Base-by-base conservation (phyloP, 2,888 invertebrate species). In the Drepanosiphum platanoidis region DNA sequence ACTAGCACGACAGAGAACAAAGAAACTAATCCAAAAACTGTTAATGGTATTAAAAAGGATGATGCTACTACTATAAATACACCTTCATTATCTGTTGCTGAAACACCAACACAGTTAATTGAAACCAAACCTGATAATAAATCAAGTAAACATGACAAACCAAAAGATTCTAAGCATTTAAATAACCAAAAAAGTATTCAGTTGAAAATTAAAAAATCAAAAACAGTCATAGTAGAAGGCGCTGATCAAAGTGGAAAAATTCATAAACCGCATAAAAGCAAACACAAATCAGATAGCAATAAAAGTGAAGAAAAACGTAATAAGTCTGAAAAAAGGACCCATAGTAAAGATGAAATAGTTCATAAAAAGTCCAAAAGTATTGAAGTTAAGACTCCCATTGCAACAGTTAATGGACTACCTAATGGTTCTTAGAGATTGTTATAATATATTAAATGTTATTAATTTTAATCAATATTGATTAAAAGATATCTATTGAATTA, bases 351-450 rank as follows among this genome's bases (percentile, higher is more conserved):
- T 70, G 61, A 84, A 68, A n/a, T 66, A 7, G 84, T 52, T n/a
- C 52, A 52, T 22, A 84, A 84, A 77, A 74, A 75, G 18, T 34
- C 83, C 22, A 83, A 75, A 64, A 84, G 22, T 68, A 58, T 32
- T 75, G 84, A 84, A 39, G 52, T 77, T 66, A 39, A 52, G 13
- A 52, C 39, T 32, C 22, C 77, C 18, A 34, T 52, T 52, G 34
- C 58, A 68, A 34, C 58, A 52, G 3, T 39, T 27, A 84, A 84
- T 84, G 77, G 46, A 39, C 30, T 84, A 36, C 39, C 66, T 15
- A 84, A 84, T 68, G 84, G 84, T 36, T 77, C 84, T 68, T 84
- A 52, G 66, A 68, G 27, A 84, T 66, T 77, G 52, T 84, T 84
- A 66, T 5, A 52, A 52, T 32, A 70, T 58, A 74, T 27, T 77